A percentile compares a stretch with the other conserved stretches of the same genome.
phyloP scores from a whole-genome alignment of 2,797 vertebrate species.

The Bovichtus diacanthus region DNA sequence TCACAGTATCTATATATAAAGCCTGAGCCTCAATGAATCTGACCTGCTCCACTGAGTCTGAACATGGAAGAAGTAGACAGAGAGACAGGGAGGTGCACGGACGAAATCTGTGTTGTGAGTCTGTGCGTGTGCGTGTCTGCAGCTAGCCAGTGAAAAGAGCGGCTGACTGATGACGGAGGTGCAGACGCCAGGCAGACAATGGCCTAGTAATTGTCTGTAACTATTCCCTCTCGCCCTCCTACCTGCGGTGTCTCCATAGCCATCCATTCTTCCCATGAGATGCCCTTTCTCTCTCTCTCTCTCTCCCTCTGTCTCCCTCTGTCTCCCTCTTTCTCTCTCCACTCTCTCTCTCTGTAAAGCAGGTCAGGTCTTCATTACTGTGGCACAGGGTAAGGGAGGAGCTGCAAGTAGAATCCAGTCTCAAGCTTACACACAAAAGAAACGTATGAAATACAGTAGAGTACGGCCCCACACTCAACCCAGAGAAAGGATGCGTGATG shows the following conservation, averaged over 20 bases:
- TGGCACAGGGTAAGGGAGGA: not conserved
- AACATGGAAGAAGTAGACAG: slow-evolving; percentile 17
- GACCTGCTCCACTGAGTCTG: slow-evolving; percentile 54
- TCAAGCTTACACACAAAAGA: too few species aligned
- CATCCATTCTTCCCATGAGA: slow-evolving; percentile 34
- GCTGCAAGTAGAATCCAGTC: slow-evolving; percentile 10
- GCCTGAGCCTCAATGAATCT: slow-evolving; percentile 40
- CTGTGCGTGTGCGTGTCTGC: slow-evolving; percentile 38
- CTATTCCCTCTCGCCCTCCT: slow-evolving; percentile 44
- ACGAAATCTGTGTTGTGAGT: slow-evolving; percentile 25
- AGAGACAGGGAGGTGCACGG: slow-evolving; percentile 13
- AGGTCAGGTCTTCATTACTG: slow-evolving; percentile 58
- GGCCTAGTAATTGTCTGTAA: slow-evolving; percentile 81
- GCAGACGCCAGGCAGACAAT: slow-evolving; percentile 83
- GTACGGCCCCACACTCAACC: not conserved
- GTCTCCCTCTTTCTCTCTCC: slow-evolving; percentile 9
- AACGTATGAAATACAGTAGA: not conserved
- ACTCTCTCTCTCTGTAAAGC: slow-evolving; percentile 56
- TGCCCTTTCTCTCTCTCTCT: slow-evolving; percentile 20
- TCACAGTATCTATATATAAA: slow-evolving; percentile 58
- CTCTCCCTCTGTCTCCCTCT: slow-evolving; percentile 30
- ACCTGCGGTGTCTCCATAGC: slow-evolving; percentile 29
- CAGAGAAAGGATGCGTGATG: not conserved
- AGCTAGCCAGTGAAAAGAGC: slow-evolving; percentile 73
- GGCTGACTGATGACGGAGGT: slow-evolving; percentile 72